Percentiles rank a stretch among this genome's conserved stretches.
Evolutionary conservation across 2,888 invertebrate species (phyloP).

Genomic region (Netelia fuscicornis): DNA sequence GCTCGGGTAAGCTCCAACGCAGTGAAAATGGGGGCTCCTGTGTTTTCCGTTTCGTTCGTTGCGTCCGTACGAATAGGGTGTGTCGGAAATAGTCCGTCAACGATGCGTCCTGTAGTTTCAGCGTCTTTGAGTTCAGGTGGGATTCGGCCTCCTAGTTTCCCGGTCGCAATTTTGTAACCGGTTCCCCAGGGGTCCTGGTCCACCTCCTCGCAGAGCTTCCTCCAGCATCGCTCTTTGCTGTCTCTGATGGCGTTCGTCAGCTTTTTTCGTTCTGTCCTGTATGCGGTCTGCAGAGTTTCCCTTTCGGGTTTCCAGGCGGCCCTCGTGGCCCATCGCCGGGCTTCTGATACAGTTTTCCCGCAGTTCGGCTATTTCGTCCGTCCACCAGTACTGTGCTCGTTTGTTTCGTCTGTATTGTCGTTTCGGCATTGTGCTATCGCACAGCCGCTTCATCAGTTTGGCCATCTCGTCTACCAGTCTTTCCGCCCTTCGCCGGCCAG

Average conservation of each 20-base stretch:
- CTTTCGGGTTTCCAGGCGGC: not conserved
- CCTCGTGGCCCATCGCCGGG: not conserved
- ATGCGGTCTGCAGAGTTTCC: not conserved
- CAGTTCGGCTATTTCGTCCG: constrained; percentile 13
- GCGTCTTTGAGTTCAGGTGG: not conserved
- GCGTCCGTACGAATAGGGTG: constrained; percentile 11
- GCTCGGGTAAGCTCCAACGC: not conserved
- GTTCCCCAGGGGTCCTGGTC: too few relatives aligned
- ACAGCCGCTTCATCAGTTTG: too few relatives aligned
- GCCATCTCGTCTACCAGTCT: too few relatives aligned
- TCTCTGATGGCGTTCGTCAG: not conserved
- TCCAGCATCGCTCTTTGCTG: not conserved
- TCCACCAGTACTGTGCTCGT: too few relatives aligned
- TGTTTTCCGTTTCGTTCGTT: not conserved
- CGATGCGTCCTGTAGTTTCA: constrained; percentile 28
- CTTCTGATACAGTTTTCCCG: not conserved
- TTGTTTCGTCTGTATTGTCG: too few relatives aligned
- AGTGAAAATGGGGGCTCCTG: not conserved
- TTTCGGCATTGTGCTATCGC: too few relatives aligned
- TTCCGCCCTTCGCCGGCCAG: too few relatives aligned
- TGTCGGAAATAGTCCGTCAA: constrained; percentile 30
- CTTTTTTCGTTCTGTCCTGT: too few relatives aligned
- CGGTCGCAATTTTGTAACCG: too few relatives aligned
- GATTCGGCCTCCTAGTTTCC: constrained; percentile 2
- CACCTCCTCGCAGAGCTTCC: too few relatives aligned